Percentiles rank a stretch among this genome's conserved stretches.
These are phyloP conservation scores for Tetramorium bicarinatum DNA, from an alignment of 2,888 invertebrate species.

Conservation along the genomic window DNA sequence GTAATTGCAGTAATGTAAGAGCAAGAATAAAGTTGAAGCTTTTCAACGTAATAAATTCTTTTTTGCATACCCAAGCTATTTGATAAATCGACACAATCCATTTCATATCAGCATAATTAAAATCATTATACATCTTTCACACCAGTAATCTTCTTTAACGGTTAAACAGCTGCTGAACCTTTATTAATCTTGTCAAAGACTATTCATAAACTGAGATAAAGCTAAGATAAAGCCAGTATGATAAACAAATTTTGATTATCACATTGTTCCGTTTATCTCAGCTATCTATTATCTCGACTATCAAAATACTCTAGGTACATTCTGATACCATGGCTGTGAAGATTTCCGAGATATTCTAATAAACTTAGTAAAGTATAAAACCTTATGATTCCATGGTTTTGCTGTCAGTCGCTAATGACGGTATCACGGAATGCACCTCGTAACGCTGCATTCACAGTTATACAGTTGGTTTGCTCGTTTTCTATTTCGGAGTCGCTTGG, in stretches of 20 bases:
- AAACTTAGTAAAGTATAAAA: not conserved
- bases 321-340: no score
- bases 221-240: not conserved
- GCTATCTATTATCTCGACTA: not conserved
- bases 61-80: not conserved
- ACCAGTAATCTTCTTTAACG: not conserved
- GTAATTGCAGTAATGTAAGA: not conserved
- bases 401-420: not conserved
- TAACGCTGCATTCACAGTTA: not conserved
- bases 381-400: not conserved
- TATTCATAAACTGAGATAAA: not conserved
- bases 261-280: not conserved
- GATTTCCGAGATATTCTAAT: not conserved
- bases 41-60: slow-evolving; percentile 2
- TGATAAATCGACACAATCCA: not conserved
- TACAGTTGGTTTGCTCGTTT: not conserved
- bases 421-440: not conserved
- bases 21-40: slow-evolving; percentile 20
- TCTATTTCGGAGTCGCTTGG: not conserved
- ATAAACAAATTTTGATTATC: not conserved
- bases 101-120: slow-evolving; percentile 14
- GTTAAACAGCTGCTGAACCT: not conserved
- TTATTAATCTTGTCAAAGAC: not conserved
- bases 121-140: not conserved
- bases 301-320: no score